Conservation (phyloP, 2,797 vertebrate species). For the Lepus townsendii region DNA sequence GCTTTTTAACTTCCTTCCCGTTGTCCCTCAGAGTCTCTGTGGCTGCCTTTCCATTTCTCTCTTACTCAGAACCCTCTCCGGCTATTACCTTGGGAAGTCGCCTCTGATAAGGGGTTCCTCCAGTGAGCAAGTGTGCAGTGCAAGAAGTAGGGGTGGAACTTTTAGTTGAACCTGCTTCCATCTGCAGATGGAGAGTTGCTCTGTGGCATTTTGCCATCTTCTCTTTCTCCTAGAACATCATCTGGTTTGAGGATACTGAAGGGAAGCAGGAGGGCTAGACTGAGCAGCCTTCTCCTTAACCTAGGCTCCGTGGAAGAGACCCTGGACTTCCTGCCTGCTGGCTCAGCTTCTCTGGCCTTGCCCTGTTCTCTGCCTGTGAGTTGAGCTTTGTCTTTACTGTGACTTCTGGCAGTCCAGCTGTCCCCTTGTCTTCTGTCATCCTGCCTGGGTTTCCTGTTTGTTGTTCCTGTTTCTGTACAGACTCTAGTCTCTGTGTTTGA, state of each 20-base stretch:
- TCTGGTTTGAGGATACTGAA: background rate
- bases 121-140: background rate
- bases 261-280: background rate
- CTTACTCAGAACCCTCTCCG: background rate
- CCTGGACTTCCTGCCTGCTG: background rate
- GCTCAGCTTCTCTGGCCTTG: background rate
- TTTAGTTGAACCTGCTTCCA: background rate
- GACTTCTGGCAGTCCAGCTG: background rate
- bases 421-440: background rate
- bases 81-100: background rate
- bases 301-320: background rate
- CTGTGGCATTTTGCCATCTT: background rate
- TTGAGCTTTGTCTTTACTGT: background rate
- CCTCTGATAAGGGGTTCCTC: background rate
- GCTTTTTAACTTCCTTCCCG: background rate
- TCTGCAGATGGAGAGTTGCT: background rate
- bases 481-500: background rate
- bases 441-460: background rate
- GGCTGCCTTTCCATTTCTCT: background rate
- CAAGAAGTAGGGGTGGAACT: background rate
- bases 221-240: background rate
- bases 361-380: background rate
- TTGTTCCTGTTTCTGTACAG: background rate
- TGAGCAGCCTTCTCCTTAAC: background rate
- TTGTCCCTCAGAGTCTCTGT: accelerated